Evolutionary conservation across 92 coral and sea anemone genomes (phyloP).

Genomic region (Anthopleura xanthogrammica): DNA sequence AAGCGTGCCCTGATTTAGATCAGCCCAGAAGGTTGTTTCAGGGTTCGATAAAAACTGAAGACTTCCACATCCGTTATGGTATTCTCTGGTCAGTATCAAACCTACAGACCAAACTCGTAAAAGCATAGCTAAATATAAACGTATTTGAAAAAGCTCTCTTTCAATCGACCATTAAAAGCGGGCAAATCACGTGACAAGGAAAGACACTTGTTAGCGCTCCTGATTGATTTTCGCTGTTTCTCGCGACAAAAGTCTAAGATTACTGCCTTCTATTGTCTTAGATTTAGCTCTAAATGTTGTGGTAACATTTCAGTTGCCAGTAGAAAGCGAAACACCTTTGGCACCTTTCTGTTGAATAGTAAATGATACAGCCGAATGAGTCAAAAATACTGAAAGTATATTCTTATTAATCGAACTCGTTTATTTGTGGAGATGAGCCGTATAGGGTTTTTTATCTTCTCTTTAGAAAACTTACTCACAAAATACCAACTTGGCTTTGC

Average conservation of each 20-base stretch:
- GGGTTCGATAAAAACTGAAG: too few species aligned
- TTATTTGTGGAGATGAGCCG: not conserved
- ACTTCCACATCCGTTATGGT: too few species aligned
- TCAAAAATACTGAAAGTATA: not conserved
- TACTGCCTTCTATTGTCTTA: not conserved
- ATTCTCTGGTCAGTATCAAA: too few species aligned
- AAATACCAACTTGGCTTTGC: not conserved
- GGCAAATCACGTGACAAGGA: not conserved
- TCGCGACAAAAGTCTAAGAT: not conserved
- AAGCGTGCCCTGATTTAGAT: too few species aligned
- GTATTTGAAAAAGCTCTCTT: too few species aligned
- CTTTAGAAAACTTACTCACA: not conserved
- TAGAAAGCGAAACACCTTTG: slow-evolving; percentile 6
- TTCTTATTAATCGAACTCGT: not conserved
- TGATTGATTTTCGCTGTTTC: not conserved
- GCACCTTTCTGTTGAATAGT: not conserved
- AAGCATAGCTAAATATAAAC: too few species aligned
- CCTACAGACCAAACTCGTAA: too few species aligned
- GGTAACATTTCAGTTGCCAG: not conserved
- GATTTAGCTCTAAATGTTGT: not conserved
- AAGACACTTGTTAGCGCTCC: not conserved
- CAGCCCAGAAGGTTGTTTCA: too few species aligned
- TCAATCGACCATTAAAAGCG: too few species aligned
- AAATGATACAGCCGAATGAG: not conserved
- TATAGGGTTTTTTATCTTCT: not conserved